Base-by-base conservation (phyloP, 2,113 vertebrate genomes). In the Trichomycterus rosablanca region DNA sequence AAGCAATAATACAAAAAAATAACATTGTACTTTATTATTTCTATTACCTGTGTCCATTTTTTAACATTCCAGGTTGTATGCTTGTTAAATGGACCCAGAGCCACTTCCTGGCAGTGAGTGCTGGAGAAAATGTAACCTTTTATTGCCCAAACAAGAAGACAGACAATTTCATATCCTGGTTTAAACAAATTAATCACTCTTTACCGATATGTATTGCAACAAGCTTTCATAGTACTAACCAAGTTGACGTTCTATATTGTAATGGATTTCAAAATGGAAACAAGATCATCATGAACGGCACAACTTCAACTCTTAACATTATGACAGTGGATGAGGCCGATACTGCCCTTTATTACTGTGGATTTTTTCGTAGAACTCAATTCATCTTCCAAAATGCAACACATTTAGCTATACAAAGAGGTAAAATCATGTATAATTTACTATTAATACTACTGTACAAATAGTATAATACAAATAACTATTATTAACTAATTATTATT, bases 151-250 rank as follows among this genome's bases (percentile, higher is more conserved):
- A 40, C 14, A 40, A 1, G n/a, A 40, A 40, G 15, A 3, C 14
- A 40, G 37, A 40, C n/a, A 40, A n/a, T 40, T 40, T 40, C n/a
- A 40, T 40, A n/a, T 40, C 37, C 37, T 40, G 37, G 37, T 40
- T 40, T 40, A 40, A 40, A 40, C 37, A 40, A n/a, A n/a, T n/a
- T 12, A 40, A 40, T 14, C 5, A 12, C n/a, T 40, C 37, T 40
- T 5, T 14, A 40, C 37, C 37, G 15, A 11, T 40, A n/a, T 40
- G 37, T n/a, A 40, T 40, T 40, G 37, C n/a, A n/a, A 40, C 37
- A 5, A 2, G 11, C 5, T 14, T 40, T 2, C 37, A 40, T 5
- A 5, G 37, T n/a, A 5, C 4, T 12, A 40, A 40, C 4, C 2
- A 40, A n/a, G 37, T 2, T 40, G 37, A 40, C 14, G 15, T n/a